phyloP scores from a whole-genome alignment of 2,797 vertebrate genomes.

The Nothura maculosa region DNA sequence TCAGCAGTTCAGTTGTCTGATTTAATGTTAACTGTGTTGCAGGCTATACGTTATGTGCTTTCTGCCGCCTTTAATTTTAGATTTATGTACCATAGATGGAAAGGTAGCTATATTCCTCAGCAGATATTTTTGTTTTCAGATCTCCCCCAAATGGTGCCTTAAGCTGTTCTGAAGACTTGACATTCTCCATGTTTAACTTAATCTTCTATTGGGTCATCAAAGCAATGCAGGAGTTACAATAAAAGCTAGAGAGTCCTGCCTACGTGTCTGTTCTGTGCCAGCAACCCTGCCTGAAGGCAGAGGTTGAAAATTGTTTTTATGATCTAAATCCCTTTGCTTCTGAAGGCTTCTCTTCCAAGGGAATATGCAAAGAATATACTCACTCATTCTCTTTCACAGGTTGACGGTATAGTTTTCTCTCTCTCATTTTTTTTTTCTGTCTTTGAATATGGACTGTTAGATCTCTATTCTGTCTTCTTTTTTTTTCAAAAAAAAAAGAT shows the following conservation, averaged over 20 bases:
- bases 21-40: background rate
- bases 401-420: background rate
- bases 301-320: background rate
- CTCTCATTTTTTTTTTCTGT: too few species aligned
- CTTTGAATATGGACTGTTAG: background rate
- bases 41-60: background rate
- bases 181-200: slow-evolving; percentile 2
- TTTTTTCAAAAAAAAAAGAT: rapidly evolving
- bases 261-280: background rate
- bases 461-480: background rate
- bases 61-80: background rate
- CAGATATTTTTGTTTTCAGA: background rate
- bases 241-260: background rate
- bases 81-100: background rate
- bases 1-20: background rate
- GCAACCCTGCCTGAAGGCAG: background rate
- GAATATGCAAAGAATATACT: background rate
- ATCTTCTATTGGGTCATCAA: background rate
- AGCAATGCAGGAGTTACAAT: background rate
- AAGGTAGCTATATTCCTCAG: background rate
- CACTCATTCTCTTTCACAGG: background rate
- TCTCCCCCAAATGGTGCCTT: background rate
- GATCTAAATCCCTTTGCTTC: background rate
- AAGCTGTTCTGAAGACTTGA: background rate
- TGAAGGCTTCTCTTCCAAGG: background rate